A percentile compares a stretch with the other conserved stretches of the same genome.
Evolutionary conservation across 1,140 invertebrate species (phyloP).

Genomic region (Hypothenemus hampei): DNA sequence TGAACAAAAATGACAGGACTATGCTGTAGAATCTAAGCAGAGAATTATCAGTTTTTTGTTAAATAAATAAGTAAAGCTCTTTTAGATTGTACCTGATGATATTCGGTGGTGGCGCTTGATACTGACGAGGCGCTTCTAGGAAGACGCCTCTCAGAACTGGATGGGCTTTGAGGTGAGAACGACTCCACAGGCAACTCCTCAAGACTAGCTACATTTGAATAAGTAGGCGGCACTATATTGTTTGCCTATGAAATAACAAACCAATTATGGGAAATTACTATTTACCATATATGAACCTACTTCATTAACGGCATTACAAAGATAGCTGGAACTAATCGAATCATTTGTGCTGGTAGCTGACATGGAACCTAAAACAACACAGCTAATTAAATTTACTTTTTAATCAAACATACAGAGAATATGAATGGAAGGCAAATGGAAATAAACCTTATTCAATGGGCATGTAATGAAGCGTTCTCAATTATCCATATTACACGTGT

Average conservation of each 20-base stretch:
- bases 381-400: too few relatives aligned
- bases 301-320: constrained; percentile 74
- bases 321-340: constrained; percentile 75
- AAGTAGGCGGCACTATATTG: constrained; percentile 71
- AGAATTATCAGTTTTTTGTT: too few relatives aligned
- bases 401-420: too few relatives aligned
- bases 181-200: constrained; percentile 54
- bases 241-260: constrained; percentile 53
- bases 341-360: constrained; percentile 77
- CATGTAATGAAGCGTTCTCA: too few relatives aligned
- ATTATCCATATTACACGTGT: too few relatives aligned
- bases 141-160: constrained; percentile 16
- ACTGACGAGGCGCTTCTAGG: constrained; percentile 27
- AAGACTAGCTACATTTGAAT: constrained; percentile 70
- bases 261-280: too few relatives aligned
- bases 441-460: too few relatives aligned
- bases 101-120: constrained; percentile 27
- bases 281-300: constrained; percentile 35
- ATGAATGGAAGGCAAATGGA: too few relatives aligned
- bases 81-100: constrained; percentile 13
- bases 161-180: constrained; percentile 12
- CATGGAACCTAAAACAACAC: constrained; percentile 57
- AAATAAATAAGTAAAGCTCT: neutral
- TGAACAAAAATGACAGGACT: constrained; percentile 16
- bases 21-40: constrained; percentile 17